These are phyloP conservation scores for Pseudopodoces humilis DNA, from an alignment of 2,113 vertebrate species.

Conservation along the genomic window DNA sequence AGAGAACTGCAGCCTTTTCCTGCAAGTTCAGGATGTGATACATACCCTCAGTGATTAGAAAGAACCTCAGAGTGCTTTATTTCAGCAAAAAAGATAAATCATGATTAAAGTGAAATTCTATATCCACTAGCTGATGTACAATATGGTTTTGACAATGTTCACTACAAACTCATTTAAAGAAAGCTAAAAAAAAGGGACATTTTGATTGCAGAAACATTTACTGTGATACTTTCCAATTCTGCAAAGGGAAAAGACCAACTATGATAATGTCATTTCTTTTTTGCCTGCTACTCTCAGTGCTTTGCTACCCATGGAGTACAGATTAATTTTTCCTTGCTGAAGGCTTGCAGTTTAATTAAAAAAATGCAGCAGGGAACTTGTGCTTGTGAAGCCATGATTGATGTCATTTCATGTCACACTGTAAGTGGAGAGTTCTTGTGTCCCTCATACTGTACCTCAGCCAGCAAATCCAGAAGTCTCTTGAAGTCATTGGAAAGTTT, in stretches of 20 bases:
- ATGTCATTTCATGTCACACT: neutral
- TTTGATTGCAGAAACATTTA: neutral
- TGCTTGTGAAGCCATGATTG: neutral
- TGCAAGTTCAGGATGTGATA: neutral
- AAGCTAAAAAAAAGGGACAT: neutral
- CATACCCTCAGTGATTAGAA: neutral
- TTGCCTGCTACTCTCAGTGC: neutral
- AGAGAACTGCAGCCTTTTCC: neutral
- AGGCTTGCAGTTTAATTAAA: neutral
- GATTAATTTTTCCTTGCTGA: neutral
- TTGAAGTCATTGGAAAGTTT: slow-evolving; percentile 83
- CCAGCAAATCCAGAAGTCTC: slow-evolving; percentile 75
- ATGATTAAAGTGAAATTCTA: neutral
- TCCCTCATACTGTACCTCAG: slow-evolving; percentile 77
- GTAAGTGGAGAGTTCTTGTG: neutral
- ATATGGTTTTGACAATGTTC: neutral
- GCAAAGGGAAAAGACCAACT: neutral
- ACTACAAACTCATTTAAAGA: neutral
- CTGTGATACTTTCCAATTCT: neutral
- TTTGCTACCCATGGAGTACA: neutral
- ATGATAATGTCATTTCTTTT: neutral
- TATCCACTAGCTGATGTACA: neutral
- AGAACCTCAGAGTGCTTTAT: neutral
- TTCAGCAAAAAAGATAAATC: neutral
- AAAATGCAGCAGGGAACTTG: neutral